Evolutionary conservation across 2,888 invertebrate species (phyloP), one percentile per base, ranked within the genome.

Genomic region (Sepiola atlantica): DNA sequence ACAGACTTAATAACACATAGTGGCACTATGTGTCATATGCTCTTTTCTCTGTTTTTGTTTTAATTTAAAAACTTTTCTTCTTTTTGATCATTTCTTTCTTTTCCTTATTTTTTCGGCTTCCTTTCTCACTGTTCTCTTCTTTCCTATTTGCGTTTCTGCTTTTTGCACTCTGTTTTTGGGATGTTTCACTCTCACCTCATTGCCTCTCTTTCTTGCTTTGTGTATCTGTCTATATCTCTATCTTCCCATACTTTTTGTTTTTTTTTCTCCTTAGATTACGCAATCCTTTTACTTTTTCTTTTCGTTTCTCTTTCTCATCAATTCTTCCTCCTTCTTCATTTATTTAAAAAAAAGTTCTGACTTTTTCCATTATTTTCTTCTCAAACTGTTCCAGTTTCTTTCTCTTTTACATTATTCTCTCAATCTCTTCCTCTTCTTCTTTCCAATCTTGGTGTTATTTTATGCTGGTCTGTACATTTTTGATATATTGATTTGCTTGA

Each of bases 391-490:
- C 16, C 1, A 10, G 2, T 61, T 28, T 28, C 61, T 61, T 24
- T 61, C 4, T 10, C 3, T 21, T 28, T 28, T 61, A 61, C 10
- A 28, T 77, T 12, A 28, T n/a, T 77, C n/a, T 77, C 1, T 77
- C 4, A n/a, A n/a, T 77, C 32, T 77, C n/a, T 77, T 77, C 77
- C 14, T 77, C n/a, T n/a, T 77, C n/a, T 77, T 77, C 77, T 77
- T n/a, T 77, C 77, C 77, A 77, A n/a, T n/a, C n/a, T 77, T 77
- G 77, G 77, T 77, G 28, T 77, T 77, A n/a, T n/a, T 77, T 77
- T 77, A 77, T 77, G 16, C 77, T 32, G 16, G n/a, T 77, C 77
- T 77, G 77, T 77, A 45, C 45, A 18, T 77, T 77, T 77, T 77
- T 77, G 77, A n/a, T 77, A 77, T 77, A n/a, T 16, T 77, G 77